phyloP scores from a whole-genome alignment of 30 jellyfish, hydroid and myxozoan species.

The Pelagia noctiluca region DNA sequence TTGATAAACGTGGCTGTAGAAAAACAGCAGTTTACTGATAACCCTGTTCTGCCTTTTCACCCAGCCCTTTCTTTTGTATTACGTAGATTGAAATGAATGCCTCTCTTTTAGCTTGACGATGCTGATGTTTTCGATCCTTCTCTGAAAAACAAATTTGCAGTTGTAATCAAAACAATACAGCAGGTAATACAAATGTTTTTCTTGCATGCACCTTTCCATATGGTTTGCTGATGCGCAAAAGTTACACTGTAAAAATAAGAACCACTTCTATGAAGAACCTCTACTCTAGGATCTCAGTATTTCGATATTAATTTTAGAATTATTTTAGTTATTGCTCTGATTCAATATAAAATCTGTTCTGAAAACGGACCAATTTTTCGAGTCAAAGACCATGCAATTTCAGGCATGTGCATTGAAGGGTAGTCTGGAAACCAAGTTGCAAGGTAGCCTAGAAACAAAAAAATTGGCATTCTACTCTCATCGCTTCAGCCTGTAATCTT shows the following conservation, averaged over 20 bases:
- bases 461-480: no score
- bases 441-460: no score
- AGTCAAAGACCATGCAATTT: no score
- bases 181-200: background rate
- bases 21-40: background rate
- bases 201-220: no score
- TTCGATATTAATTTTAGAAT: background rate
- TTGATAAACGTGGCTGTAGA: background rate
- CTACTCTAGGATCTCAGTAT: background rate
- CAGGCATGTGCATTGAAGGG: no score
- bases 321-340: background rate
- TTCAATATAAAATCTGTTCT: no score
- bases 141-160: slow-evolving; percentile 35
- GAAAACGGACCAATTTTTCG: no score
- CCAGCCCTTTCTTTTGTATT: background rate
- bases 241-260: background rate
- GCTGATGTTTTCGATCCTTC: slow-evolving; percentile 29
- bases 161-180: slow-evolving; percentile 40
- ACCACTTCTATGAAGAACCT: background rate
- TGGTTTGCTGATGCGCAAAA: background rate
- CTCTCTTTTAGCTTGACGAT: slow-evolving; percentile 30
- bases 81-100: background rate
- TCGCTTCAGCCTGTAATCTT: no score
- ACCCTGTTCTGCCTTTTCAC: background rate
- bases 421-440: no score